These are phyloP conservation scores for Araneus ventricosus DNA, from an alignment of 1,140 invertebrate genomes.

Conservation along the genomic window DNA sequence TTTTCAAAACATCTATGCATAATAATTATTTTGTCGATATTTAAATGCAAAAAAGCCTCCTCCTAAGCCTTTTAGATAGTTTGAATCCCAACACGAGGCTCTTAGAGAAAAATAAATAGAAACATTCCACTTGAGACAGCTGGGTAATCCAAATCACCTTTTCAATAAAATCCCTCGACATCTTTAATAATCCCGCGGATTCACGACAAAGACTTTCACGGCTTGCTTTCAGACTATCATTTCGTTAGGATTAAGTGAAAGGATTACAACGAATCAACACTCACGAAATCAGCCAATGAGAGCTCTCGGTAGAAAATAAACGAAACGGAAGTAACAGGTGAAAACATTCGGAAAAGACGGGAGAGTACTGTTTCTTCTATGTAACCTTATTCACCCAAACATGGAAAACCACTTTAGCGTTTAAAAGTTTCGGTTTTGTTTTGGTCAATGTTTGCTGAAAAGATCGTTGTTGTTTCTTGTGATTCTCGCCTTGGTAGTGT, in stretches of 20 bases:
- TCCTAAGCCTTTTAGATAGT: no score
- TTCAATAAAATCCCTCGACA: background rate
- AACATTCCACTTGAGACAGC: no score
- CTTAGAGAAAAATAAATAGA: no score
- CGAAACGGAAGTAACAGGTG: slow-evolving; percentile 34
- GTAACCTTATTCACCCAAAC: background rate
- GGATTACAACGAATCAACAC: background rate
- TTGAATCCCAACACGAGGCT: no score
- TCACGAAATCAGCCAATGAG: background rate
- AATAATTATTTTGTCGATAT: no score
- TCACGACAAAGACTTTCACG: background rate
- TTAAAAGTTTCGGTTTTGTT: slow-evolving; percentile 47
- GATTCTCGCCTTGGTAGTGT: no score
- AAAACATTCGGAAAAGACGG: background rate
- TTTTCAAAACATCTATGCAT: no score
- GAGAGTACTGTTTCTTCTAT: background rate
- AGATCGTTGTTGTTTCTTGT: background rate
- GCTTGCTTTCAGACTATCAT: background rate
- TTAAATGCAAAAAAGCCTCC: no score
- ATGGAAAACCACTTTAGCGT: slow-evolving; percentile 54
- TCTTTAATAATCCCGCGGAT: background rate
- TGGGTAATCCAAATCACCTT: background rate
- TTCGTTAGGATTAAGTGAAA: background rate
- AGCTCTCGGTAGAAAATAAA: background rate
- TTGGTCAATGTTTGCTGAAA: slow-evolving; percentile 31